Conservation (phyloP, 2,113 vertebrate genomes). For the Fulmarus glacialis region DNA sequence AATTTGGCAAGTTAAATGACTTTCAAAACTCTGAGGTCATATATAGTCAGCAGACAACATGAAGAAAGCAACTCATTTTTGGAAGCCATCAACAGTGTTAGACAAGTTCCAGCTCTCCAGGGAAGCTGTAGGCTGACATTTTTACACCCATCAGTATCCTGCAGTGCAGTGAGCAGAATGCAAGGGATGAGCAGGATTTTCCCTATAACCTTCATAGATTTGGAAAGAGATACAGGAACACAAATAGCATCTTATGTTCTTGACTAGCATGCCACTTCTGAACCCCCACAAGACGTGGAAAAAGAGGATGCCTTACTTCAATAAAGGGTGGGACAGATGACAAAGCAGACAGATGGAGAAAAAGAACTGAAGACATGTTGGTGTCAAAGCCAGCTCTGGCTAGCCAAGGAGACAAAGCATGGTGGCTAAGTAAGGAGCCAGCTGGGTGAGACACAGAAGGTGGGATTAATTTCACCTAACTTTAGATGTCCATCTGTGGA, state of each 20-base stretch:
- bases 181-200: not conserved
- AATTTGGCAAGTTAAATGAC: not conserved
- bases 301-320: not conserved
- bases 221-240: not conserved
- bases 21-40: not conserved
- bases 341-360: not conserved
- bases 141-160: not conserved
- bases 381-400: not conserved
- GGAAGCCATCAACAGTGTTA: not conserved
- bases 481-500: not conserved
- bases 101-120: not conserved
- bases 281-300: rapidly evolving
- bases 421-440: not conserved
- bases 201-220: not conserved
- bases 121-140: not conserved
- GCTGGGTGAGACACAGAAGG: not conserved
- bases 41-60: not conserved
- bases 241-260: not conserved
- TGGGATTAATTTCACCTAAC: not conserved
- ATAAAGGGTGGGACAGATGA: not conserved
- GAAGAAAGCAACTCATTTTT: not conserved
- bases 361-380: not conserved
- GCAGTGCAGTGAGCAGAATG: not conserved
- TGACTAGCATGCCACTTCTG: not conserved
- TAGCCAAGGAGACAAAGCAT: not conserved